phyloP scores from a whole-genome alignment of 2,113 vertebrate genomes.

The Scalopus aquaticus region DNA sequence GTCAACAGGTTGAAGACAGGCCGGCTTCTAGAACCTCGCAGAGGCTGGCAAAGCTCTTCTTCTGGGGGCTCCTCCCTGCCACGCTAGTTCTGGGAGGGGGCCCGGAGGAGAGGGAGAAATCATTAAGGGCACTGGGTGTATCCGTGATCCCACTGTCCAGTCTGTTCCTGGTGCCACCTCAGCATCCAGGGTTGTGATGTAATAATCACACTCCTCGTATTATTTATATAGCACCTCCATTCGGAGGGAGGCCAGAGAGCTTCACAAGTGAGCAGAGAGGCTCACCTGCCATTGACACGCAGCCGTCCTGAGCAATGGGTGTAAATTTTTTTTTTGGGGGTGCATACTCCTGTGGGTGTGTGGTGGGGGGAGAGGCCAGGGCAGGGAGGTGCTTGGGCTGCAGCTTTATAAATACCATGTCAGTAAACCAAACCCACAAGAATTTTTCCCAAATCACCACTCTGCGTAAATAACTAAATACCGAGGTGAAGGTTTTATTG shows the following conservation, averaged over 20 bases:
- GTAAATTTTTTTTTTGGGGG: no score
- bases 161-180: neutral
- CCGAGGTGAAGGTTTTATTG: slow-evolving; percentile 20
- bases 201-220: slow-evolving; percentile 26
- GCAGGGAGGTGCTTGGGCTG: neutral
- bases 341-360: no score
- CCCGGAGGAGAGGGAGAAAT: neutral
- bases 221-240: slow-evolving; percentile 54
- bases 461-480: neutral
- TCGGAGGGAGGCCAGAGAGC: slow-evolving; percentile 35
- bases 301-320: no score
- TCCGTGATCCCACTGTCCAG: neutral
- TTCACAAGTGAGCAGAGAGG: neutral
- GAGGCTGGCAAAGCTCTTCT: slow-evolving; percentile 5
- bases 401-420: slow-evolving; percentile 46
- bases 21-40: slow-evolving; percentile 50
- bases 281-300: neutral
- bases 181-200: slow-evolving; percentile 15
- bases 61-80: neutral
- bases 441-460: neutral
- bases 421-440: slow-evolving; percentile 54
- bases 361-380: no score
- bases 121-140: neutral
- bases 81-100: neutral
- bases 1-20: neutral